These are phyloP conservation scores for Phorcus lineatus DNA, from an alignment of 2,888 invertebrate genomes.

Conservation along the genomic window DNA sequence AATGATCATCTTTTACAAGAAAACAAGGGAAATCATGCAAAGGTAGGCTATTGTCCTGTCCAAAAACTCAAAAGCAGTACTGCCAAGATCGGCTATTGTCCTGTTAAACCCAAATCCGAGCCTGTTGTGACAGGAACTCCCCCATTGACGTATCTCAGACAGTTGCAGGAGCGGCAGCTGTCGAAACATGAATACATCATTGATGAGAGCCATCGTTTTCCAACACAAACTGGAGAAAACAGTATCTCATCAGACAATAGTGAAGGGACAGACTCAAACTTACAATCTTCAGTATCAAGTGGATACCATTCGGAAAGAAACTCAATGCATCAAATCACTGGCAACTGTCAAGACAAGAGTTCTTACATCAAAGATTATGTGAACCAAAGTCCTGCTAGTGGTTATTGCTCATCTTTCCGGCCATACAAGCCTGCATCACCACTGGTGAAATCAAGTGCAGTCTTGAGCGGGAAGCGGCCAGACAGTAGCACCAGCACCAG, in stretches of 20 bases:
- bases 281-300: constrained; percentile 49
- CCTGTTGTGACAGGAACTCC: neutral
- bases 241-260: constrained; percentile 55
- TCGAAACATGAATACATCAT: neutral
- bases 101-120: neutral
- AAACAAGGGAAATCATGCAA: no score
- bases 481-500: constrained; percentile 66
- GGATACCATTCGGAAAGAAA: constrained; percentile 46
- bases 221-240: constrained; percentile 46
- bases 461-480: constrained; percentile 46
- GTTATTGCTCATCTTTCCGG: constrained; percentile 39
- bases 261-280: constrained; percentile 46
- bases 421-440: constrained; percentile 36
- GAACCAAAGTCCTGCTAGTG: constrained; percentile 47
- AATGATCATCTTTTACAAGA: no score
- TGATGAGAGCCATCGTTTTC: neutral
- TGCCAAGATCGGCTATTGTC: neutral
- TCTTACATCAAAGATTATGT: constrained; percentile 44
- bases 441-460: constrained; percentile 39
- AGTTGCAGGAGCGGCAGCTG: neutral
- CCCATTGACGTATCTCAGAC: neutral
- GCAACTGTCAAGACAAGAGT: constrained; percentile 31
- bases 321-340: constrained; percentile 1
- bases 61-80: neutral
- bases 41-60: neutral